Evolutionary conservation across 2,113 vertebrate genomes (phyloP), one percentile per base, ranked within the genome.

Genomic region (Rhombomys opimus): DNA sequence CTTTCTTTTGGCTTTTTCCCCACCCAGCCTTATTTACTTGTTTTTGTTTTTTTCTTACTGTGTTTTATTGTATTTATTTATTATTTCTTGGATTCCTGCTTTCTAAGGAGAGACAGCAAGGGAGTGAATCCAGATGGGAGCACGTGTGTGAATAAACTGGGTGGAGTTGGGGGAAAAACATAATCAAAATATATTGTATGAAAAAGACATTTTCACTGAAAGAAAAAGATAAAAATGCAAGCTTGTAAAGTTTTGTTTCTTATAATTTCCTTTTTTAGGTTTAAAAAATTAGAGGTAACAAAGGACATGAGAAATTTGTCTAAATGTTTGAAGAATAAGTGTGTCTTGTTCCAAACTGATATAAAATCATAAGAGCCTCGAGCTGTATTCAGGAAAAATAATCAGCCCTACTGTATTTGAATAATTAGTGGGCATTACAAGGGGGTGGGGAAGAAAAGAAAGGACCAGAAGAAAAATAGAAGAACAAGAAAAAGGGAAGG

Each of bases 291-390:
- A 52, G 30, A 73, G 90, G 27, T 77, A 23, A 75, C n/a, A 67
- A 89, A 91, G 1, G 18, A 52, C 25, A 22, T 22, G 25, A 14
- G 18, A 80, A 11, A 90, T 87, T 54, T 80, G 20, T 54, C 67
- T 73, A 73, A 93, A 46, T 32, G 35, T 54, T 89, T 85, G 30
- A 90, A 78, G 15, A 89, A 90, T 78, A 35, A 75, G 30, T 67
- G 4, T 5, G 67, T 72, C 2, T 72, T 20, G 86, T 67, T 14
- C n/a, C 68, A 81, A 94, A 67, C 63, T 15, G 50, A 18, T 57
- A 8, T 38, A 46, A 41, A 92, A 75, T 82, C 82, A 5, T 75
- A 95, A 78, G 68, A 75, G 1, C 35, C 30, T 85, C 30, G 68
- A 85, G 11, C 15, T 85, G 7, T 13, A 85, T 30, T 95, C 25